Base-by-base conservation (phyloP, 2,888 invertebrate genomes). In the Sipha maydis region DNA sequence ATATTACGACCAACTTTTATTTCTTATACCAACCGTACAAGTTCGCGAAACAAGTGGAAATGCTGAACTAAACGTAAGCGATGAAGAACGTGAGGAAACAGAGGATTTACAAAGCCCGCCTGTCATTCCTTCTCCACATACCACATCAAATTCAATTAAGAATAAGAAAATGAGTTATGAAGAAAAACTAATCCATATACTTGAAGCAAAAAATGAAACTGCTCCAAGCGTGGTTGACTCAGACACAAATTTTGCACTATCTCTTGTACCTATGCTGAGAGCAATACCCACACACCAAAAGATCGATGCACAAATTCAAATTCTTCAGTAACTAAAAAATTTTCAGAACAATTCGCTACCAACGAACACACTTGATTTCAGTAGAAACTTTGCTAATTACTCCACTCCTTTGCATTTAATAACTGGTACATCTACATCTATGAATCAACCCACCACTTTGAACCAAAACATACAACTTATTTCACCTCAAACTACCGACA, bases 281-380 rank as follows among this genome's bases (percentile, higher is more conserved):
- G 54, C 75, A 41, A 75, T 84, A 54, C 54, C 75, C 28, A 19
- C 41, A 41, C 34, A 56, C 31, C 38, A 75, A 41, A 84, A 75
- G 34, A 56, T 76, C 25, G 21, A 48, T 38, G 84, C 75, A 28
- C 71, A 83, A 75, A 38, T 83, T 41, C 54, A 83, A 83, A 71
- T 83, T 73, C 75, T 75, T 48, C 83, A 84, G 38, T 56, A 75
- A 48, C 41, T 84, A 31, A 75, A 75, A 75, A 41, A 75, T 41
- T 75, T 75, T n/a, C 25, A 41, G 75, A 75, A 75, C 38, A 38
- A 75, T 75, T 75, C 38, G 25, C 75, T n/a, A 75, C 41, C 75
- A 75, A 75, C n/a, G n/a, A n/a, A n/a, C n/a, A n/a, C n/a, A n/a
- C 75, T 75, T 75, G 75, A 41, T 75, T 75, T 41, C 38, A 75